Conservation (phyloP, 2,113 vertebrate species). For the Taurulus bubalis region DNA sequence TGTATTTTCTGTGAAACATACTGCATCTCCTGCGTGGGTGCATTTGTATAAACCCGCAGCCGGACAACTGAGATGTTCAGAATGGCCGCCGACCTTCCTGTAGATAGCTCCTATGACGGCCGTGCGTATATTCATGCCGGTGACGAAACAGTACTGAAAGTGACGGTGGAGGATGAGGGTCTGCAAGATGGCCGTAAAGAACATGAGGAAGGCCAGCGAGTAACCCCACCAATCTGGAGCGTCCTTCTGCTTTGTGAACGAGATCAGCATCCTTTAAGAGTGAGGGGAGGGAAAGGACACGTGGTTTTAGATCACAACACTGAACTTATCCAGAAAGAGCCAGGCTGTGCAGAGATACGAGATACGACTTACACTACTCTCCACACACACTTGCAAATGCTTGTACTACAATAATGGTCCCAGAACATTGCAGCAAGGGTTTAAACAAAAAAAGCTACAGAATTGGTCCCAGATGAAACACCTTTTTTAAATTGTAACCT, state of each 20-base stretch:
- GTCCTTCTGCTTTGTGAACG: conserved; percentile 85
- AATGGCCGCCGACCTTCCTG: conserved; percentile 87
- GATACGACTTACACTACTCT: neutral
- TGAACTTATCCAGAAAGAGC: neutral
- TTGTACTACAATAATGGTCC: too few relatives aligned
- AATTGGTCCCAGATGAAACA: neutral
- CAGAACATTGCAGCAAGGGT: neutral
- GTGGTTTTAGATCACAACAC: neutral
- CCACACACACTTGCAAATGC: neutral
- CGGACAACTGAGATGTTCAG: neutral
- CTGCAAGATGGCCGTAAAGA: conserved; percentile 88
- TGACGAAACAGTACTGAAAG: conserved; percentile 91
- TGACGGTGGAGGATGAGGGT: conserved; percentile 91
- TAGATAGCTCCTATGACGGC: conserved; percentile 92
- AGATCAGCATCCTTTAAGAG: conserved; percentile 87
- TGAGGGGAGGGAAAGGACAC: neutral
- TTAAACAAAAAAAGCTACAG: neutral
- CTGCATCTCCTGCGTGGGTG: neutral
- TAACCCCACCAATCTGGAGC: conserved; percentile 94
- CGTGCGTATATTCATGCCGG: conserved; percentile 90
- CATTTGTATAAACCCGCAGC: too few relatives aligned
- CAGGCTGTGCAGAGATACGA: too few relatives aligned
- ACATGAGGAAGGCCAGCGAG: conserved; percentile 92
- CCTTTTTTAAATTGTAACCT: neutral
- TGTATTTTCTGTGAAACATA: neutral